These are phyloP conservation scores for Trachythela sp. DNA, from an alignment of 64 coral and sea anemone genomes.

Conservation along the genomic window DNA sequence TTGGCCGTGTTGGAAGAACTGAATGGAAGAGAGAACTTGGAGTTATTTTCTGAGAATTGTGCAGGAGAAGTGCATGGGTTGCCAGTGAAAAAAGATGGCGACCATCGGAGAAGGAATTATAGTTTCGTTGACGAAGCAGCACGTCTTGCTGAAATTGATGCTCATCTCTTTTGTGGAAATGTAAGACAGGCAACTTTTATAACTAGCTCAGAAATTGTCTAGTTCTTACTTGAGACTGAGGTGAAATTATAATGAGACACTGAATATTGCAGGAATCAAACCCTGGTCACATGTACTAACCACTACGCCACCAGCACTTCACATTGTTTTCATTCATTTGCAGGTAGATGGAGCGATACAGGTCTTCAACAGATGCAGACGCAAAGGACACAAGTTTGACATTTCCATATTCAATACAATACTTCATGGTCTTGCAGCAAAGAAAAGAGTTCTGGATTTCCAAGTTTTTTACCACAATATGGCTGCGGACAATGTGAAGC, in stretches of 20 bases:
- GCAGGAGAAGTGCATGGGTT: background rate
- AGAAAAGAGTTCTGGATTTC: background rate
- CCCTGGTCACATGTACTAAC: too few relatives aligned
- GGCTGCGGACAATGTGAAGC: background rate
- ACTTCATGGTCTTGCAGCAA: conserved; percentile 14
- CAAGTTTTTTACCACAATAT: conserved; percentile 8
- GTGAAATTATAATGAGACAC: too few relatives aligned
- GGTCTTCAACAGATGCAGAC: background rate
- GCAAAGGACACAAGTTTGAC: conserved; percentile 9
- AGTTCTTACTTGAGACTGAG: too few relatives aligned
- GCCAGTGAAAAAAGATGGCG: background rate
- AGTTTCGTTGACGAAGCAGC: background rate
- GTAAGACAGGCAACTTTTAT: background rate
- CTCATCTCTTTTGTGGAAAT: conserved; percentile 16
- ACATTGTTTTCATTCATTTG: background rate
- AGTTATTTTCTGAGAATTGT: background rate
- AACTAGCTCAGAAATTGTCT: too few relatives aligned
- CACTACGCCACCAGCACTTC: too few relatives aligned
- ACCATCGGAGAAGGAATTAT: background rate
- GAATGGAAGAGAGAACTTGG: background rate
- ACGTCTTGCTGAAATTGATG: background rate
- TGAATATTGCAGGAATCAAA: too few relatives aligned
- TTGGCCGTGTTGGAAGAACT: background rate
- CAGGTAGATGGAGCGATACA: background rate
- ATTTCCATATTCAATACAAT: conserved; percentile 3